Evolutionary conservation across 2,888 invertebrate species (phyloP).

Genomic region (Pollenia labialis): DNA sequence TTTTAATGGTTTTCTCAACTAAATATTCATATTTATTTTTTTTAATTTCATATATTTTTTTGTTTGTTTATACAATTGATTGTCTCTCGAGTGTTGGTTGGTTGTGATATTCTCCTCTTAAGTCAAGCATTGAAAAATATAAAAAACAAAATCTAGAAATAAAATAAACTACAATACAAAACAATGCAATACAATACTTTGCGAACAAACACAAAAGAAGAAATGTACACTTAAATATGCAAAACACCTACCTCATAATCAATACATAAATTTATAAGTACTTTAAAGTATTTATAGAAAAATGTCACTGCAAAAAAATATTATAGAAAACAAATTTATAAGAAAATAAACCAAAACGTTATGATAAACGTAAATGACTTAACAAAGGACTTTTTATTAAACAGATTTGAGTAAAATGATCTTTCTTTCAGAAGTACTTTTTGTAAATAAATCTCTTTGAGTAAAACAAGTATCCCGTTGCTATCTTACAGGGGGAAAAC

Average conservation of each 20-base stretch:
- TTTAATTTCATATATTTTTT: not conserved
- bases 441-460: too few relatives aligned
- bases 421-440: too few relatives aligned
- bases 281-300: conserved; percentile 36
- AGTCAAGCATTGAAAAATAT: conserved; percentile 21
- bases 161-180: not conserved
- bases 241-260: conserved; percentile 58
- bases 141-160: conserved; percentile 33
- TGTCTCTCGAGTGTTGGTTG: conserved; percentile 52
- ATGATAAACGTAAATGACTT: too few relatives aligned
- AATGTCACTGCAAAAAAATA: not conserved
- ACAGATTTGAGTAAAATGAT: too few relatives aligned
- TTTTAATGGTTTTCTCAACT: conserved; percentile 58
- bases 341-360: not conserved
- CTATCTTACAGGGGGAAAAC: too few relatives aligned
- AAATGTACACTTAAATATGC: conserved; percentile 54
- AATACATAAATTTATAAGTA: conserved; percentile 54
- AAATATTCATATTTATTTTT: conserved; percentile 50
- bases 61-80: conserved; percentile 45
- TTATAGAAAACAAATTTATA: not conserved
- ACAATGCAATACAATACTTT: conserved; percentile 11
- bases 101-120: conserved; percentile 40
- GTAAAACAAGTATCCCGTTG: too few relatives aligned
- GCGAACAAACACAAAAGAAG: conserved; percentile 7
- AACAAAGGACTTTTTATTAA: too few relatives aligned